Evolutionary conservation across 2,113 vertebrate species (phyloP).

Genomic region (Ictalurus punctatus): DNA sequence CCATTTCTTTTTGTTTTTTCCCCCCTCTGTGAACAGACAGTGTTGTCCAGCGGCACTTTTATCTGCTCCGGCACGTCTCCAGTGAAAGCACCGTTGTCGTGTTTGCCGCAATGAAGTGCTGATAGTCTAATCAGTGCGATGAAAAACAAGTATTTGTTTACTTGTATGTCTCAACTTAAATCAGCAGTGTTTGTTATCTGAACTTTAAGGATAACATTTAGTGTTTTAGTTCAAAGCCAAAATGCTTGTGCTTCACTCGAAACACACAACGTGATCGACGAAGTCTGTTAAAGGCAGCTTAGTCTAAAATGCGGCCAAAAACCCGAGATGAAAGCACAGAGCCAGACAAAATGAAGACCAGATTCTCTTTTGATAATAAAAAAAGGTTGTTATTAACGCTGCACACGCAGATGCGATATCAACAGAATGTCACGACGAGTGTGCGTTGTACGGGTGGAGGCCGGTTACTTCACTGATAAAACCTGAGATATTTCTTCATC

Average conservation of each 20-base stretch:
- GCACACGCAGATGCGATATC: neutral
- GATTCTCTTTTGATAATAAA: neutral
- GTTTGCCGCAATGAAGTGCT: neutral
- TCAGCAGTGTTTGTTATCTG: neutral
- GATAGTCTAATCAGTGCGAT: conserved; percentile 3
- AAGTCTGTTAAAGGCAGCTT: neutral
- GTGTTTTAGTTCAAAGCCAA: neutral
- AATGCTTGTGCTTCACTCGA: neutral
- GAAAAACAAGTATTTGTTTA: conserved; percentile 17
- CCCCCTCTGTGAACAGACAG: neutral
- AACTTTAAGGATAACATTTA: neutral
- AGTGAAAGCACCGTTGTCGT: conserved; percentile 10
- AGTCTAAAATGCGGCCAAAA: neutral
- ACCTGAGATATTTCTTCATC: neutral
- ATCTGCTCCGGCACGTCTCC: conserved; percentile 8
- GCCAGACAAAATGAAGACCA: neutral
- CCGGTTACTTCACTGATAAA: neutral
- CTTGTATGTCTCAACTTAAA: conserved; percentile 9
- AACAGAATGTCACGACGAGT: neutral
- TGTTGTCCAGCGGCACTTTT: conserved; percentile 25
- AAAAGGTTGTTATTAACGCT: neutral
- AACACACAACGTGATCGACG: neutral
- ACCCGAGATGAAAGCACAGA: neutral
- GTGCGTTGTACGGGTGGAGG: neutral
- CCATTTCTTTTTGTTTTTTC: neutral